Evolutionary conservation across 2,888 invertebrate species (phyloP).

Genomic region (Lithophane leautieri): DNA sequence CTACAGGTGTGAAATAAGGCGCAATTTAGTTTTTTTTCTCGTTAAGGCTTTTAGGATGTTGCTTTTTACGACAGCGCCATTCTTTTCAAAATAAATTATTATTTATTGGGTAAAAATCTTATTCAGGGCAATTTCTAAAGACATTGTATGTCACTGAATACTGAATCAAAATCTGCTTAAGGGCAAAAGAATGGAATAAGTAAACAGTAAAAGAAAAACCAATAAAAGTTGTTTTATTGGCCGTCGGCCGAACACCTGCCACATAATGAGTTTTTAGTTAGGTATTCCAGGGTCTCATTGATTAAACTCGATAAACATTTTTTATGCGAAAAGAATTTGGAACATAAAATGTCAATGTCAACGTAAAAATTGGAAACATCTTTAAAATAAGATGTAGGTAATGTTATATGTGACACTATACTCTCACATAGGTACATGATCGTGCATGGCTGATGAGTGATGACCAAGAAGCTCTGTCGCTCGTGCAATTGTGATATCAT

Average conservation of each 20-base stretch:
- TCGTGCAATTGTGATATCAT: slow-evolving; percentile 11
- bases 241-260: slow-evolving; percentile 81
- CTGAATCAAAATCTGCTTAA: slow-evolving; percentile 69
- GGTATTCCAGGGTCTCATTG: slow-evolving; percentile 68
- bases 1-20: slow-evolving; percentile 58
- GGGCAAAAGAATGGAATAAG: slow-evolving; percentile 74
- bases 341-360: not conserved
- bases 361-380: not conserved
- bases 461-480: not conserved
- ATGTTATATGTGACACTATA: not conserved
- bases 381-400: not conserved
- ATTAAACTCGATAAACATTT: slow-evolving; percentile 61
- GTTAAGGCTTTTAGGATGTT: slow-evolving; percentile 28
- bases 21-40: slow-evolving; percentile 39
- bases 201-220: slow-evolving; percentile 81
- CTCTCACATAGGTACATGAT: not conserved
- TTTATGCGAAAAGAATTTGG: slow-evolving; percentile 31
- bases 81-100: slow-evolving; percentile 11
- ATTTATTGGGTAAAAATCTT: slow-evolving; percentile 17
- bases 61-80: slow-evolving; percentile 26
- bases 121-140: slow-evolving; percentile 7
- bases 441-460: not conserved
- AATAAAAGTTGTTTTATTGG: slow-evolving; percentile 85
- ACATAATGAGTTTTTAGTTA: slow-evolving; percentile 81
- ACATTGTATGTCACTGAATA: slow-evolving; percentile 53